These are phyloP conservation scores for Tribolium castaneum DNA, from an alignment of 1,140 invertebrate species.

Conservation along the genomic window DNA sequence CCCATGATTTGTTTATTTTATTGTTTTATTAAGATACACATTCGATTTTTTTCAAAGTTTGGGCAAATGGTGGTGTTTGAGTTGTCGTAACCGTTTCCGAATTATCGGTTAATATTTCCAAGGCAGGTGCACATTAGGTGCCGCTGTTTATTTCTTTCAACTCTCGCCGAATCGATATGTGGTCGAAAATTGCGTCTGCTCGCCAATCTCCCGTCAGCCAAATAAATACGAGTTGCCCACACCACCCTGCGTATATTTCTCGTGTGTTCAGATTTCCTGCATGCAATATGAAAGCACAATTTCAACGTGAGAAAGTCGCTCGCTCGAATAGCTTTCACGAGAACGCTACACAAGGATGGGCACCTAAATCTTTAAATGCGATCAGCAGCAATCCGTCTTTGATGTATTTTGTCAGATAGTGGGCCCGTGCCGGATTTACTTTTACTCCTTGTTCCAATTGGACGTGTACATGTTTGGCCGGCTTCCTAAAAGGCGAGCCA, in stretches of 20 bases:
- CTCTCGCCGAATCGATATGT: constrained; percentile 8
- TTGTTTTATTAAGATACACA: not conserved
- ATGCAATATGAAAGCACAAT: constrained; percentile 8
- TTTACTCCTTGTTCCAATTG: constrained; percentile 24
- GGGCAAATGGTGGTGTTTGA: not conserved
- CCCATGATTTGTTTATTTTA: not conserved
- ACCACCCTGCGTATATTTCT: not conserved
- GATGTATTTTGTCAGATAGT: constrained; percentile 23
- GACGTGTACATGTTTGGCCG: constrained; percentile 28
- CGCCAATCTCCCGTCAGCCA: constrained; percentile 1
- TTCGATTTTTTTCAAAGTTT: not conserved
- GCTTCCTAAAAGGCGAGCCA: constrained; percentile 28
- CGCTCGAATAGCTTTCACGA: constrained; percentile 26
- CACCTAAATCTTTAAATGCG: constrained; percentile 23
- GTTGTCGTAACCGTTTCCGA: not conserved
- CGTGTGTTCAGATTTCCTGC: not conserved
- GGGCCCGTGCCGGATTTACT: constrained; percentile 29
- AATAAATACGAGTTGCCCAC: constrained; percentile 12
- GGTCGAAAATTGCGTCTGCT: constrained; percentile 5
- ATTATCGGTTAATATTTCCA: not conserved
- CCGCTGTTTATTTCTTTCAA: constrained; percentile 14
- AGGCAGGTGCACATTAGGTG: constrained; percentile 12
- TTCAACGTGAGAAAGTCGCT: constrained; percentile 11
- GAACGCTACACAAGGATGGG: not conserved
- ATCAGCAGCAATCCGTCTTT: constrained; percentile 24